Evolutionary conservation across 2,797 vertebrate species (phyloP).

Genomic region (Phyllotis vaccarum): DNA sequence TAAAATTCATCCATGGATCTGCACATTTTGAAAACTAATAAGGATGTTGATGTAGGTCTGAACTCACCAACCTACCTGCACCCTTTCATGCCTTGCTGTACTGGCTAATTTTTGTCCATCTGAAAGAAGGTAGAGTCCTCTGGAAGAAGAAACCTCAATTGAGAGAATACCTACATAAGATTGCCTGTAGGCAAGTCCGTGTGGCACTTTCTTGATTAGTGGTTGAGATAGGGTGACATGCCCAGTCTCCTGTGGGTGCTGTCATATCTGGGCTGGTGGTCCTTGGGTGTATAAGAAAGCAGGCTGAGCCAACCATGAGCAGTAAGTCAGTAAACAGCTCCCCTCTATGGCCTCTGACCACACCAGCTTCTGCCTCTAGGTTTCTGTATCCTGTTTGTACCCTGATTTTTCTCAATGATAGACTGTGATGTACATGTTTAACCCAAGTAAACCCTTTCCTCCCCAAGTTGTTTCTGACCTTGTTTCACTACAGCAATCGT

Average conservation of each 20-base stretch:
- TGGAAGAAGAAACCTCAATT: background rate
- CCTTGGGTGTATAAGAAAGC: background rate
- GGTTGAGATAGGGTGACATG: background rate
- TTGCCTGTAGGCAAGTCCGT: background rate
- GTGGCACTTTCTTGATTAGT: background rate
- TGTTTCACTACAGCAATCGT: background rate
- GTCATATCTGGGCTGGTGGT: background rate
- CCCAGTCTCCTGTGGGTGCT: too few species aligned
- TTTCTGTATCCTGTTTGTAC: background rate
- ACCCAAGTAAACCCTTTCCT: background rate
- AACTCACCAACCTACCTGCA: background rate
- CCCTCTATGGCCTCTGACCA: background rate
- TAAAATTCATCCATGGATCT: background rate
- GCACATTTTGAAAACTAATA: background rate
- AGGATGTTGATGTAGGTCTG: background rate
- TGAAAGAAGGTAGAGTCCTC: background rate
- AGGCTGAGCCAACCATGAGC: background rate
- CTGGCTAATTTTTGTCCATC: background rate
- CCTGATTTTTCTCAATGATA: background rate
- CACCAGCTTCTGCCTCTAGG: background rate
- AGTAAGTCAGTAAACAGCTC: background rate
- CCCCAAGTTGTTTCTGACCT: background rate
- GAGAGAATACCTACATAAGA: background rate
- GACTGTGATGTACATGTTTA: background rate
- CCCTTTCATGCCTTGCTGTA: background rate